A percentile compares a stretch with the other conserved stretches of the same genome.
phyloP scores from a whole-genome alignment of 2,797 vertebrate species.

The Falco rusticolus region DNA sequence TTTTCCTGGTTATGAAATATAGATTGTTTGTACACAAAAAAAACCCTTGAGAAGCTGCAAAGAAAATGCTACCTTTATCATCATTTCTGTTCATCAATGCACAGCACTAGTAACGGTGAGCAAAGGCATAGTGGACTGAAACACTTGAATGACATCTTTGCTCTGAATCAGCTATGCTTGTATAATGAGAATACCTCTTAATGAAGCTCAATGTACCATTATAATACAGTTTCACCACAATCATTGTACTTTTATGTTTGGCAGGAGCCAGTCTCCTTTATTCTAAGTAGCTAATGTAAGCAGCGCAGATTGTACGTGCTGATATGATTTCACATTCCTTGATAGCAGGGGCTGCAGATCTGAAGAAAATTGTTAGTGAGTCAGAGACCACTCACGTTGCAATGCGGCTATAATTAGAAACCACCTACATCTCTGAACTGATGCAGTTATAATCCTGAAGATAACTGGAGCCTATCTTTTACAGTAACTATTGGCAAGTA shows the following conservation, averaged over 20 bases:
- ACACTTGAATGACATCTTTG: background rate
- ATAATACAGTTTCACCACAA: background rate
- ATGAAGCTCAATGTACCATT: constrained; percentile 17
- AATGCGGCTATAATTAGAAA: background rate
- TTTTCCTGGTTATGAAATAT: background rate
- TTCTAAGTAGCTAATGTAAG: background rate
- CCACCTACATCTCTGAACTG: background rate
- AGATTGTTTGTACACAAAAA: background rate
- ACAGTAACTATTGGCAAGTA: background rate
- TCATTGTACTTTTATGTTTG: background rate
- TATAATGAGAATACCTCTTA: background rate
- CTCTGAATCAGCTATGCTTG: background rate
- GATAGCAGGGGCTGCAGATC: background rate
- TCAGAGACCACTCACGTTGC: background rate
- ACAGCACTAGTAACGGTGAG: fast-evolving
- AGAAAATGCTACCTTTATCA: background rate
- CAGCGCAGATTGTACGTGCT: background rate
- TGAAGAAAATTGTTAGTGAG: background rate
- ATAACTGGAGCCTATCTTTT: background rate
- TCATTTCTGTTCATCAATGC: background rate
- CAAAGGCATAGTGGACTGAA: background rate
- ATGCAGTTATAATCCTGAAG: background rate
- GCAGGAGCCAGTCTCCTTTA: background rate
- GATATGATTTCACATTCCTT: background rate
- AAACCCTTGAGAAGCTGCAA: background rate